Evolutionary conservation across 2,888 invertebrate species (phyloP), one percentile per base, ranked within the genome.

Genomic region (Patella caerulea): DNA sequence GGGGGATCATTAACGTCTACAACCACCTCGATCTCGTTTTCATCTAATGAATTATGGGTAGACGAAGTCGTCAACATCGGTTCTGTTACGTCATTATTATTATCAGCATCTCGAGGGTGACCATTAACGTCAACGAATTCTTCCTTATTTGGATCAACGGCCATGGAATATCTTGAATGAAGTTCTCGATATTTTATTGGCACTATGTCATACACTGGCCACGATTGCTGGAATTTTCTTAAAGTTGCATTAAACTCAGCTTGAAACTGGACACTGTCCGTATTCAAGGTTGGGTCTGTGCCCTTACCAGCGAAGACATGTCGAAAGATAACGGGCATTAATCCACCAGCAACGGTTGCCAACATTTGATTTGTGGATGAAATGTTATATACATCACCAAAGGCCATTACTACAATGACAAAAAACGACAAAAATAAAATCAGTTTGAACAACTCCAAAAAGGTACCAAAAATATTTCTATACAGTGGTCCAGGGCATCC

Each of bases 331-430:
- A 83, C 82, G 7, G 88, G 88, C 12, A 89, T 52, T 54, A 86
- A 84, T 15, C 87, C 87, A 9, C 87, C 85, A 5, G 84, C 86
- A 9, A 86, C 78, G 0, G 87, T 86, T 15, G 87, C 83, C 74
- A 88, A 76, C 54, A 87, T 80, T 73, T 88, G 87, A 81, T 86
- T 87, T 71, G 87, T 86, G 0, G 87, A 76, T 2, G 88, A 86
- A 4, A 86, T 80, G 29, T 84, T 74, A 81, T 88, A 86, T 71
- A 84, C 80, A n/a, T 85, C 84, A 0, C 85, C 87, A 74, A 86
- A 86, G 0, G 86, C 83, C 77, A 85, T 78, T 53, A 89, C 84
- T 2, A 88, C 84, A 69, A 88, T 72, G 73, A 87, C 75, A 15
- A 89, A 83, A 74, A 89, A 86, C n/a, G 84, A 71, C 1, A 89